Conservation (phyloP, 2,888 invertebrate species). For the Mesochorus sp. region DNA sequence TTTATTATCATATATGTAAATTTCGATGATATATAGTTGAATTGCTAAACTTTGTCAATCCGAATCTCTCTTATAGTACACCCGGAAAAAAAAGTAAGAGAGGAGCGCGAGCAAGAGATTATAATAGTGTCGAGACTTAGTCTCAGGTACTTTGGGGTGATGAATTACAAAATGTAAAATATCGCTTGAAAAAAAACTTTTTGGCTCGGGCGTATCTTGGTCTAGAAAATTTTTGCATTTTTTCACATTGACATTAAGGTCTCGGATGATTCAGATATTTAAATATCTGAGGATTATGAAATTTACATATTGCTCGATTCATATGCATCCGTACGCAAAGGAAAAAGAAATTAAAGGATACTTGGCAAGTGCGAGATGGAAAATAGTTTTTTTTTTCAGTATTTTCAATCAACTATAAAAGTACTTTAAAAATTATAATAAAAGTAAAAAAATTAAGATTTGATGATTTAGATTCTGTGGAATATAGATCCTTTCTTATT, state of each 20-base stretch:
- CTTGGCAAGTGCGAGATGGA: too few relatives aligned
- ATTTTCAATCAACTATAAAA: too few relatives aligned
- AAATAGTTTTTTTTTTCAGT: too few relatives aligned
- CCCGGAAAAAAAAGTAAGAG: background rate
- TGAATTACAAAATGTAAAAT: slow-evolving; percentile 17
- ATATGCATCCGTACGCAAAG: background rate
- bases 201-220: slow-evolving; percentile 18
- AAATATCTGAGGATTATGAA: slow-evolving; percentile 38
- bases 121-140: slow-evolving; percentile 11
- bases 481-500: background rate
- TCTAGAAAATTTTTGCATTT: slow-evolving; percentile 4
- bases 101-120: background rate
- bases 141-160: slow-evolving; percentile 15
- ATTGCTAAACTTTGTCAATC: slow-evolving; percentile 47
- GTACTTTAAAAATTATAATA: too few relatives aligned
- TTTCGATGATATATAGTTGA: slow-evolving; percentile 5
- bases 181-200: slow-evolving; percentile 7
- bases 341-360: background rate
- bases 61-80: slow-evolving; percentile 17
- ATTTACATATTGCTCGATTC: slow-evolving; percentile 10
- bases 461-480: background rate
- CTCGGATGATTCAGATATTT: background rate
- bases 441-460: too few relatives aligned
- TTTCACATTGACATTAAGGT: slow-evolving; percentile 18
- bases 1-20: slow-evolving; percentile 47